Conservation (phyloP, 2,113 vertebrate species). For the Suncus etruscus region DNA sequence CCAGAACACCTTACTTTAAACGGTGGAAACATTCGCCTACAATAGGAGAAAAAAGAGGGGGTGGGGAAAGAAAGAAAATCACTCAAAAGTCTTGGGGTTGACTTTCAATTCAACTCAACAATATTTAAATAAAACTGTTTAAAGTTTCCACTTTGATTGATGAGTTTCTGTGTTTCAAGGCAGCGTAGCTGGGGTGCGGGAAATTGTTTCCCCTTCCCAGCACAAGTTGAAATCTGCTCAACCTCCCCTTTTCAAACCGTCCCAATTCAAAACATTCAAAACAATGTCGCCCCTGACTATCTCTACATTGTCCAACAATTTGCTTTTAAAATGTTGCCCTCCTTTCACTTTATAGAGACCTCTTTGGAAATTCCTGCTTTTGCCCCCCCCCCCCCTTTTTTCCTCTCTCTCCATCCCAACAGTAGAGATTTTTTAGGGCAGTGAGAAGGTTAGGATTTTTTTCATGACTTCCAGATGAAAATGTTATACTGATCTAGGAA, state of each 20-base stretch:
- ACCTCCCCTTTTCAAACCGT: background rate
- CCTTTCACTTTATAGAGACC: background rate
- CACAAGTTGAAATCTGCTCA: background rate
- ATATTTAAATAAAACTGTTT: background rate
- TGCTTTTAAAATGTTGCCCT: background rate
- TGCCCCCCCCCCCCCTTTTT: background rate
- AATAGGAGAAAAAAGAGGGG: slow-evolving; percentile 48
- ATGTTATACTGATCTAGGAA: slow-evolving; percentile 41
- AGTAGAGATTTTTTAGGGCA: background rate
- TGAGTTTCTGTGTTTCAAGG: background rate
- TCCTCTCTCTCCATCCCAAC: background rate
- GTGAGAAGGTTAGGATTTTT: background rate
- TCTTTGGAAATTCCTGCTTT: background rate
- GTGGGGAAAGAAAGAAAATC: slow-evolving; percentile 21
- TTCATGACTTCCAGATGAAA: background rate
- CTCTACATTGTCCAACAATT: background rate
- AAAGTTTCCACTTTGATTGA: background rate
- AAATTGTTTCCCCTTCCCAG: background rate
- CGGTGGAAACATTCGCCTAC: slow-evolving; percentile 98
- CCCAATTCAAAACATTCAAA: slow-evolving; percentile 13
- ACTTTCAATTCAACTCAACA: background rate
- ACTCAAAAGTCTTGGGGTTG: background rate
- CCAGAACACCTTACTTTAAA: slow-evolving; percentile 99
- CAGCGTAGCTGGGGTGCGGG: background rate
- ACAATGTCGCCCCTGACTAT: background rate